These are phyloP conservation scores for Ateles fusciceps DNA, from an alignment of 2,797 vertebrate species.

Conservation along the genomic window DNA sequence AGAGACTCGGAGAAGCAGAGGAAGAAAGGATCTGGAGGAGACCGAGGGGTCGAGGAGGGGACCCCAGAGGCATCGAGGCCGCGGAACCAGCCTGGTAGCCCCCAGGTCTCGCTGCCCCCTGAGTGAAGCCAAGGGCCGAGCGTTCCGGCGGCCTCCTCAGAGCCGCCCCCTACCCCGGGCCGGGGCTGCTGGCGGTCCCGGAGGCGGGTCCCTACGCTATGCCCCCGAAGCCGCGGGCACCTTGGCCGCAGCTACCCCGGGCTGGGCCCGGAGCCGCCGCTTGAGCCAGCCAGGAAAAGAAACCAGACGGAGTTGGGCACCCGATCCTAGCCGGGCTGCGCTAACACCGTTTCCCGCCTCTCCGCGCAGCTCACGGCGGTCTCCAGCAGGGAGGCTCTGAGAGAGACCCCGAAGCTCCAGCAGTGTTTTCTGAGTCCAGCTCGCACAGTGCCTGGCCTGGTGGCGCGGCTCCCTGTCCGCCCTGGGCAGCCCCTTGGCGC, in stretches of 20 bases:
- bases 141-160: constrained; percentile 18
- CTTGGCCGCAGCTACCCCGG: constrained; percentile 36
- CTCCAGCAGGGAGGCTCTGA: constrained; percentile 30
- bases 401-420: constrained; percentile 31
- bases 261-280: constrained; percentile 28
- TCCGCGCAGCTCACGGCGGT: not conserved
- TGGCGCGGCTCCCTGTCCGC: constrained; percentile 34
- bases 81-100: constrained; percentile 33
- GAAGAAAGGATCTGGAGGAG: not conserved
- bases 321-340: not conserved
- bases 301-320: constrained; percentile 45
- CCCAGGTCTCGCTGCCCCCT: constrained; percentile 23
- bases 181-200: not conserved
- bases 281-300: constrained; percentile 46
- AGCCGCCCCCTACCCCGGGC: not conserved
- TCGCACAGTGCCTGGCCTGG: constrained; percentile 54
- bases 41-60: not conserved
- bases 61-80: constrained; percentile 42
- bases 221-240: constrained; percentile 41
- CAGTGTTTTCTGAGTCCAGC: constrained; percentile 48
- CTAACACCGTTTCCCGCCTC: constrained; percentile 58
- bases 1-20: not conserved
- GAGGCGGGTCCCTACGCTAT: constrained; percentile 56
- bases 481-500: constrained; percentile 74
- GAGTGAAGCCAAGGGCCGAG: constrained; percentile 41